Conservation (phyloP, 2,888 invertebrate genomes). For the Xylota sylvarum region DNA sequence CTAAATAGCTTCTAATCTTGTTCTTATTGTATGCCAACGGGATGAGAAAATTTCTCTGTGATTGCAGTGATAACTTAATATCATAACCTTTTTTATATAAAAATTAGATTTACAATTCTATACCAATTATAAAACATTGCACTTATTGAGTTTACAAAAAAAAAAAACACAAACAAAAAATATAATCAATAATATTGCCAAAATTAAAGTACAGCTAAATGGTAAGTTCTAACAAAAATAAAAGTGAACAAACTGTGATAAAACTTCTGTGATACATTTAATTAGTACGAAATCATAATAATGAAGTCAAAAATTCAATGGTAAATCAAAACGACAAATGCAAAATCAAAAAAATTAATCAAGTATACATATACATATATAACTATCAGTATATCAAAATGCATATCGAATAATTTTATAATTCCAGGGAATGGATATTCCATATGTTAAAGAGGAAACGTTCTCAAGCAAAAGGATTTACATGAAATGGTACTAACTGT, state of each 20-base stretch:
- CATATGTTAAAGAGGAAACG: constrained; percentile 43
- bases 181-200: neutral
- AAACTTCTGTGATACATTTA: constrained; percentile 41
- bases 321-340: constrained; percentile 8
- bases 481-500: constrained; percentile 47
- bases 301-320: constrained; percentile 14
- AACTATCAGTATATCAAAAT: constrained; percentile 37
- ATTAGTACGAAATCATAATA: constrained; percentile 3
- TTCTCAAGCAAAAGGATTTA: constrained; percentile 55
- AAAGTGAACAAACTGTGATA: constrained; percentile 53
- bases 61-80: neutral
- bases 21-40: neutral
- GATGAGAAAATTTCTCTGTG: neutral
- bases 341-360: constrained; percentile 11
- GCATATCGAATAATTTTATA: constrained; percentile 56
- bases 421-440: constrained; percentile 67
- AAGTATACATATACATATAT: neutral
- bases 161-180: constrained; percentile 2
- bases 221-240: constrained; percentile 53
- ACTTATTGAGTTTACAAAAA: constrained; percentile 1
- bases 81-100: neutral
- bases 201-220: constrained; percentile 33
- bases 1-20: neutral
- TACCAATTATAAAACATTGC: neutral
- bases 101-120: neutral